These are phyloP conservation scores for Labeo calbasu DNA, from an alignment of 2,797 vertebrate genomes.

Conservation along the genomic window DNA sequence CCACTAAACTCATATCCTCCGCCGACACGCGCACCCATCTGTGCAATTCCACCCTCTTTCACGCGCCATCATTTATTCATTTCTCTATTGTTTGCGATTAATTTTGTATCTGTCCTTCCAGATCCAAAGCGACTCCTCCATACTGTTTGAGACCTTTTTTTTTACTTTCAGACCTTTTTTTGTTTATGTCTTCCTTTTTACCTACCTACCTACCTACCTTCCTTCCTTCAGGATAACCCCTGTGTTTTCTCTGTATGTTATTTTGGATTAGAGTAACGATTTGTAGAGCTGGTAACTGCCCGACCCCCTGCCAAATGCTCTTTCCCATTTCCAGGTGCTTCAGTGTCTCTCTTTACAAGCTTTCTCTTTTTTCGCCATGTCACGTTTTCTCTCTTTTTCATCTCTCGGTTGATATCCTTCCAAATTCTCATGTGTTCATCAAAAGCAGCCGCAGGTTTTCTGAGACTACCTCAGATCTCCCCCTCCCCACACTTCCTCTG, in stretches of 20 bases:
- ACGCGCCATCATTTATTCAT: constrained; percentile 58
- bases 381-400: constrained; percentile 34
- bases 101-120: constrained; percentile 65
- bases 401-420: constrained; percentile 70
- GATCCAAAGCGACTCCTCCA: constrained; percentile 60
- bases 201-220: constrained; percentile 71
- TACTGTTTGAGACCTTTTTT: constrained; percentile 60
- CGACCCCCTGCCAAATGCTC: constrained; percentile 72
- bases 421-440: constrained; percentile 78
- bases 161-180: constrained; percentile 35
- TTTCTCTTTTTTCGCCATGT: constrained; percentile 32
- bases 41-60: constrained; percentile 48
- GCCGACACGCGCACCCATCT: constrained; percentile 44
- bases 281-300: constrained; percentile 62
- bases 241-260: constrained; percentile 60
- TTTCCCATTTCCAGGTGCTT: constrained; percentile 68
- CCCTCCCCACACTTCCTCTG: constrained; percentile 16
- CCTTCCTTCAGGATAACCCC: constrained; percentile 70
- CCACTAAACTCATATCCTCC: constrained; percentile 53
- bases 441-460: constrained; percentile 79
- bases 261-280: constrained; percentile 44
- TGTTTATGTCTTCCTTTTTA: constrained; percentile 57
- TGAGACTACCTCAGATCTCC: constrained; percentile 63
- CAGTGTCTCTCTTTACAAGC: constrained; percentile 55
- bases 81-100: constrained; percentile 61